These are phyloP conservation scores for Esox niger DNA, from an alignment of 2,113 vertebrate genomes.

Conservation along the genomic window DNA sequence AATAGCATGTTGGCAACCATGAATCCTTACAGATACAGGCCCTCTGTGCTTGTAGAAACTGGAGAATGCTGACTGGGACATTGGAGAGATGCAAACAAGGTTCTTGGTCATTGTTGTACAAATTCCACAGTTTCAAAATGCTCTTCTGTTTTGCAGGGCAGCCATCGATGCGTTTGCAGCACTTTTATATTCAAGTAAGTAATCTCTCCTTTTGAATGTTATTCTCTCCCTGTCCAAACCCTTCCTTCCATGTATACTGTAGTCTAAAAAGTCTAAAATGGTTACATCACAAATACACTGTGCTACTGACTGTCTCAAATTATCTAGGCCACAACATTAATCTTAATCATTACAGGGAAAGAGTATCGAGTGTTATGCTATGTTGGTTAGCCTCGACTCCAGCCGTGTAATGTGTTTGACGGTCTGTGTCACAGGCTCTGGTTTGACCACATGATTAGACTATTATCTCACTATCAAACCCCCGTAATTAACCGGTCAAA, in stretches of 20 bases:
- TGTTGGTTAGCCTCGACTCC: too few relatives aligned
- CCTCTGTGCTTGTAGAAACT: background rate
- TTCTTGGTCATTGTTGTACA: background rate
- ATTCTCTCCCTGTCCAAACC: background rate
- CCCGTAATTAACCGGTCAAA: background rate
- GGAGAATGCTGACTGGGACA: constrained; percentile 1
- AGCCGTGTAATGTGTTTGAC: background rate
- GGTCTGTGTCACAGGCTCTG: background rate
- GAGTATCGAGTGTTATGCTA: too few relatives aligned
- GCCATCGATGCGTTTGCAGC: constrained; percentile 82
- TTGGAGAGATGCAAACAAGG: background rate
- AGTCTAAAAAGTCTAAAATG: too few relatives aligned
- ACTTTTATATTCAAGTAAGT: constrained; percentile 92
- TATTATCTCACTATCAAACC: background rate
- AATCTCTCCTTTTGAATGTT: background rate
- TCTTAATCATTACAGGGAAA: too few relatives aligned
- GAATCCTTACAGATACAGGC: background rate
- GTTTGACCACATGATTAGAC: background rate
- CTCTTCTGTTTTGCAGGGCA: constrained; percentile 75
- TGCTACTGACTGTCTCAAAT: background rate
- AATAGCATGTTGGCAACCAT: background rate
- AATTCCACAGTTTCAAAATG: constrained; percentile 32
- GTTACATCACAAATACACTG: background rate
- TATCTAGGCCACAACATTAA: background rate
- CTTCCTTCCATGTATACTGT: too few relatives aligned